Conservation (phyloP, 2,888 invertebrate species). For the Heliconius erato region DNA sequence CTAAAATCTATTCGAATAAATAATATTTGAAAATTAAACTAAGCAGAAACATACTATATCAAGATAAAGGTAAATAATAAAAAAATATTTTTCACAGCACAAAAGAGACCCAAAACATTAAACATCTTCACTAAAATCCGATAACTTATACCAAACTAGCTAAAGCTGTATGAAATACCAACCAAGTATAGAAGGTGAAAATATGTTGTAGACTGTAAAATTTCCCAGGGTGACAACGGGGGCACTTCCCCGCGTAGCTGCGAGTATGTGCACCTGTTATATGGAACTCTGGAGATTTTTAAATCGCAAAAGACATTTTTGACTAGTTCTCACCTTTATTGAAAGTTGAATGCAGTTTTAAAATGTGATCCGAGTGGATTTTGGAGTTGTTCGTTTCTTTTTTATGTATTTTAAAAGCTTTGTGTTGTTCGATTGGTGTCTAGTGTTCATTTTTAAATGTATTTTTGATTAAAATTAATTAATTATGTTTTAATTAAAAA, state of each 20-base stretch:
- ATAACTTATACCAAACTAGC: slow-evolving; percentile 26
- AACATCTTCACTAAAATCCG: too few relatives aligned
- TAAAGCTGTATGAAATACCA: slow-evolving; percentile 57
- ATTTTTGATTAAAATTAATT: neutral
- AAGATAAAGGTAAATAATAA: too few relatives aligned
- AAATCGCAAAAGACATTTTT: slow-evolving; percentile 55
- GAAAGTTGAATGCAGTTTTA: slow-evolving; percentile 34
- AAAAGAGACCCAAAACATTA: neutral
- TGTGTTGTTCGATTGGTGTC: neutral
- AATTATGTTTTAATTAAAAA: too few relatives aligned
- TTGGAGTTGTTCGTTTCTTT: neutral
- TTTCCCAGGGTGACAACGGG: slow-evolving; percentile 60
- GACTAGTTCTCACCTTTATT: slow-evolving; percentile 43
- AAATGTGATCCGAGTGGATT: slow-evolving; percentile 26
- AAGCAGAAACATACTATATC: too few relatives aligned
- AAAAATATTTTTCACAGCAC: too few relatives aligned
- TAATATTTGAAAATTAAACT: too few relatives aligned
- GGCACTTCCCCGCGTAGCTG: slow-evolving; percentile 57
- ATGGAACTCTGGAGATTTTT: slow-evolving; percentile 54
- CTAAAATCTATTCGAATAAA: too few relatives aligned
- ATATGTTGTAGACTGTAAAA: slow-evolving; percentile 61
- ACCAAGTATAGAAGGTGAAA: slow-evolving; percentile 54
- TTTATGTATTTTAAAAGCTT: neutral
- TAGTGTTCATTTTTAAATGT: neutral
- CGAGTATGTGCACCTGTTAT: slow-evolving; percentile 53